These are phyloP conservation scores for Porites lobata DNA, from an alignment of 92 coral and sea anemone species.

Conservation along the genomic window DNA sequence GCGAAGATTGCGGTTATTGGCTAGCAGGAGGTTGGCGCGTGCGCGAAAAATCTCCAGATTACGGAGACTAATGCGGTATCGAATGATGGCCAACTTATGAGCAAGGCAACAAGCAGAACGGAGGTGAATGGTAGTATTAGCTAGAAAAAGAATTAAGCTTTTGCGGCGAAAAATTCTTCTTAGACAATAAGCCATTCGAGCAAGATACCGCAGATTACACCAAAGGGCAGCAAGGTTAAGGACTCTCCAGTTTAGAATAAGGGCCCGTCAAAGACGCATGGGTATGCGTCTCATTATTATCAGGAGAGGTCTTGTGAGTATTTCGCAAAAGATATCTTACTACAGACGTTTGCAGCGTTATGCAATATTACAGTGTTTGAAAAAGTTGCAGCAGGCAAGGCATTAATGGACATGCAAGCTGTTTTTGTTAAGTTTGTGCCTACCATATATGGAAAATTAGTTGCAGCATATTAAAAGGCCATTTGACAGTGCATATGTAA, in stretches of 20 bases:
- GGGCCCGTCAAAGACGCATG: slow-evolving; percentile 5
- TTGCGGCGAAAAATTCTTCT: slow-evolving; percentile 12
- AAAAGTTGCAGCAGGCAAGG: no score
- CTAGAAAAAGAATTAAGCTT: slow-evolving; percentile 1
- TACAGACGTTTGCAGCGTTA: background rate
- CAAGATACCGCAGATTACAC: slow-evolving; percentile 3
- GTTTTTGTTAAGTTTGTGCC: no score
- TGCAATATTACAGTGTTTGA: background rate
- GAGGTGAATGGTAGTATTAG: slow-evolving; percentile 3
- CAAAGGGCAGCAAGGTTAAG: slow-evolving; percentile 11
- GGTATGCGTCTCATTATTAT: background rate
- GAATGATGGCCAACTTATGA: slow-evolving; percentile 6
- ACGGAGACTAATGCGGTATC: slow-evolving; percentile 8
- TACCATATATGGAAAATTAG: no score
- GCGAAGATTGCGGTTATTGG: slow-evolving; percentile 14
- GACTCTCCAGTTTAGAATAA: background rate
- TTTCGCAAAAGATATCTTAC: slow-evolving; percentile 17
- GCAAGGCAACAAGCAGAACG: slow-evolving; percentile 12
- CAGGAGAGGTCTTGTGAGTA: background rate
- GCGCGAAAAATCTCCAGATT: slow-evolving; percentile 2
- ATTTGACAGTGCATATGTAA: no score
- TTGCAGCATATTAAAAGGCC: no score
- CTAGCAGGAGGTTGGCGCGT: background rate
- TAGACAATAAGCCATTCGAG: background rate
- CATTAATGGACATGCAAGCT: no score